Evolutionary conservation across 2,113 vertebrate genomes (phyloP), one percentile per base, ranked within the genome.

Genomic region (Oreotragus oreotragus): DNA sequence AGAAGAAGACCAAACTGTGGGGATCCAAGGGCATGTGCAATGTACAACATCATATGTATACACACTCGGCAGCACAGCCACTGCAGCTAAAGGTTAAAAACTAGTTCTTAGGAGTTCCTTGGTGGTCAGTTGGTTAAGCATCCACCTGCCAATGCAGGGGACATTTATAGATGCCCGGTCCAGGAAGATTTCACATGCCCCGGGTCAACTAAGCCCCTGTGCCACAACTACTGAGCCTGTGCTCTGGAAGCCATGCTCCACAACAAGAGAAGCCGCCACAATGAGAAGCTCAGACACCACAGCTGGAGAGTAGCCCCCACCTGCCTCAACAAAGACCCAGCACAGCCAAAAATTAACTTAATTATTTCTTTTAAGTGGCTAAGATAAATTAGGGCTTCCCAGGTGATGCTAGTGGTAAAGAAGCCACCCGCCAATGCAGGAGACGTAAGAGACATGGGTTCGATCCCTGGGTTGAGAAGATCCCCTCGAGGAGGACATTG

Each of bases 11-110:
- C 99, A 99, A 99, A 99, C 98, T 99, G 99, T 98, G 98, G 98
- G 98, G 98, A 98, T 96, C 98, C 98, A 98, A 98, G 99, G 99
- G 99, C 99, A 99, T 99, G 99, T 99, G 99, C 99, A 99, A 99
- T 99, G 99, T 99, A 99, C 99, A 99, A 99, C 99, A 99, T 99
- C 99, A 99, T 99, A 99, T 99, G 99, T 99, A 99, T 99, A 99
- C 99, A 99, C 99, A 99, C 99, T 99, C 99, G 99, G 99, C 99
- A 99, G 99, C 99, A 1, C 57, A 97, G 97, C 98, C 98, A 99
- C 99, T 99, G 99, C 99, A 98, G 99, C 99, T 99, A 99, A 99
- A 99, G 99, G 99, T 99, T 99, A 99, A 99, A 99, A 99, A 39
- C 9, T 19, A 36, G n/a, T 23, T 36, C 19, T 70, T 23, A 36